Evolutionary conservation across 1,140 invertebrate genomes (phyloP).

Genomic region (Drosophila paulistorum): DNA sequence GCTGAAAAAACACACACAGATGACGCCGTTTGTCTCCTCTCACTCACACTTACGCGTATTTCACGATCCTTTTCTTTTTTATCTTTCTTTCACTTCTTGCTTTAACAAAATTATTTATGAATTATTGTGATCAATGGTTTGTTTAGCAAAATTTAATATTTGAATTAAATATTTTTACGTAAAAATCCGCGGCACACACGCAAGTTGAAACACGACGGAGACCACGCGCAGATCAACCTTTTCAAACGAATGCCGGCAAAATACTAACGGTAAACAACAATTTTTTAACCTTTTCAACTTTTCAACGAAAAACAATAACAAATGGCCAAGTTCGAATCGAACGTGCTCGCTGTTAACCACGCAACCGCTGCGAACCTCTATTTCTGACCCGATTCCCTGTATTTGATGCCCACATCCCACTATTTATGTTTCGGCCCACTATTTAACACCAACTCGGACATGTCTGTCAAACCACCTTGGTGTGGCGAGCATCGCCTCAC

Average conservation of each 20-base stretch:
- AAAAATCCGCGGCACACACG: conserved; percentile 28
- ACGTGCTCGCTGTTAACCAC: too few species aligned
- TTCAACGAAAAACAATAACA: too few species aligned
- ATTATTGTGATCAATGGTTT: not conserved
- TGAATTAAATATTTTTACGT: conserved; percentile 32
- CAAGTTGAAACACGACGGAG: conserved; percentile 22
- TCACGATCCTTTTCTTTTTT: not conserved
- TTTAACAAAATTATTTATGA: not conserved
- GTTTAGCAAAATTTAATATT: not conserved
- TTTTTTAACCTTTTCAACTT: too few species aligned
- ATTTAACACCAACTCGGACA: too few species aligned
- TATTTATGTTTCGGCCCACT: too few species aligned
- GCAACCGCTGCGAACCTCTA: too few species aligned
- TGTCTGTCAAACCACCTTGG: too few species aligned
- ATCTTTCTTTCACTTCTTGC: not conserved
- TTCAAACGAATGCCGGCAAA: conserved; percentile 54
- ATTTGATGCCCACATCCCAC: too few species aligned
- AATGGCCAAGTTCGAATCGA: too few species aligned
- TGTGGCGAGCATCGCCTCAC: too few species aligned
- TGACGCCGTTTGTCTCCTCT: not conserved
- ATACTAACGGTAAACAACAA: conserved; percentile 41
- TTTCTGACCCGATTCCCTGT: too few species aligned
- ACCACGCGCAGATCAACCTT: conserved; percentile 30
- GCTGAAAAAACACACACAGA: not conserved
- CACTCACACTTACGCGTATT: not conserved